Conservation (phyloP, 2,888 invertebrate genomes). For the Priocnemis perturbator region DNA sequence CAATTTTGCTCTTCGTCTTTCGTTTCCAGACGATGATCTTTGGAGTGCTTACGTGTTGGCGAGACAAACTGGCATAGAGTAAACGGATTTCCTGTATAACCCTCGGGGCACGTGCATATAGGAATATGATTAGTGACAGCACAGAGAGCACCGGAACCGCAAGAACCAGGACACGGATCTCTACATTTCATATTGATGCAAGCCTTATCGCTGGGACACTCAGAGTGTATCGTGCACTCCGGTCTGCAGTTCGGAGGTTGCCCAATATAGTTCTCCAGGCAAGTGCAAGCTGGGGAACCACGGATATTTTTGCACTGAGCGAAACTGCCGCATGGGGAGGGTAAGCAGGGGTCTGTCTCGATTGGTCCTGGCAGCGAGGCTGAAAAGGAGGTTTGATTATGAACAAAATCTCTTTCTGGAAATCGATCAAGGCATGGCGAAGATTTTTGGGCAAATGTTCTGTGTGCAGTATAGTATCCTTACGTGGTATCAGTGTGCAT, state of each 20-base stretch:
- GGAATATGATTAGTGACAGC: slow-evolving; percentile 81
- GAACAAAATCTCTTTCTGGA: slow-evolving; percentile 6
- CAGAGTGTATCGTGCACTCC: slow-evolving; percentile 80
- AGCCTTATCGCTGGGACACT: slow-evolving; percentile 81
- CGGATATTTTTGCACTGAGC: slow-evolving; percentile 83
- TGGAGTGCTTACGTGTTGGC: slow-evolving; percentile 13
- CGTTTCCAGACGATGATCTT: not conserved
- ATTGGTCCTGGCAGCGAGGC: slow-evolving; percentile 1
- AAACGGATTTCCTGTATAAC: slow-evolving; percentile 82
- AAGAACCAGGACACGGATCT: slow-evolving; percentile 84
- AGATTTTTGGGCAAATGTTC: no score
- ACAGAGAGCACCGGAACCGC: slow-evolving; percentile 83
- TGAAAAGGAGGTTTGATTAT: slow-evolving; percentile 61
- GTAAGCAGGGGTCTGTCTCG: slow-evolving; percentile 81
- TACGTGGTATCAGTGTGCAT: slow-evolving; percentile 78
- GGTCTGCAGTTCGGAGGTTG: slow-evolving; percentile 82
- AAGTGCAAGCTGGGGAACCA: slow-evolving; percentile 76
- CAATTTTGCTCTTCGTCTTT: not conserved
- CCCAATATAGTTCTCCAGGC: slow-evolving; percentile 78
- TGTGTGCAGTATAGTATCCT: not conserved
- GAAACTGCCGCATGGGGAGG: slow-evolving; percentile 88
- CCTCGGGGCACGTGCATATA: slow-evolving; percentile 78
- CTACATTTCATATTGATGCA: slow-evolving; percentile 82
- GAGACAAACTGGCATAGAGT: slow-evolving; percentile 63
- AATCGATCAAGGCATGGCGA: no score